Conservation (phyloP, 2,113 vertebrate genomes). For the Formicarius rufipectus region DNA sequence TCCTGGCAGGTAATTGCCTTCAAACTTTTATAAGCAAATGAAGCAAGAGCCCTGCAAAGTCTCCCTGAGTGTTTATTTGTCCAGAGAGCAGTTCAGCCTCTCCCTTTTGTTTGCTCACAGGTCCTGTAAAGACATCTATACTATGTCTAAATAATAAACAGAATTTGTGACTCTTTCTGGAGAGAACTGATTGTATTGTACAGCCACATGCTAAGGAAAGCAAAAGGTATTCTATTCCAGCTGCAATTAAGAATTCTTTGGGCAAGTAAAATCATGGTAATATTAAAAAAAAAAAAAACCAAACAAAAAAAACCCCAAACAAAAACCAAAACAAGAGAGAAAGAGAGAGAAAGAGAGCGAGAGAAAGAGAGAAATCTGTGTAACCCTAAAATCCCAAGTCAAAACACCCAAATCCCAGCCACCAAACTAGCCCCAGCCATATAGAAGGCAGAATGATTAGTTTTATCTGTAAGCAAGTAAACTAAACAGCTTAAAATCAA, state of each 20-base stretch:
- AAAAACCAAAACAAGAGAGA: too few species aligned
- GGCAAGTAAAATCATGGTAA: background rate
- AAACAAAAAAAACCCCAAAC: too few species aligned
- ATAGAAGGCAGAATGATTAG: background rate
- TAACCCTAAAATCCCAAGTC: background rate
- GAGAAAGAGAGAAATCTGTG: background rate
- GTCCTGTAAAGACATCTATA: background rate
- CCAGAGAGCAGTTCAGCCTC: background rate
- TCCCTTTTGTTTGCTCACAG: background rate
- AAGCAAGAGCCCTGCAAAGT: background rate
- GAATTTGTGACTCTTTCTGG: background rate
- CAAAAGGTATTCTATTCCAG: background rate
- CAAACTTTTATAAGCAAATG: background rate
- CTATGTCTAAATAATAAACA: background rate
- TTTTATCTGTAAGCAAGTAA: background rate
- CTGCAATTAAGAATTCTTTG: background rate
- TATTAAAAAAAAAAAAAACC: background rate
- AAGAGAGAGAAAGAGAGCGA: background rate
- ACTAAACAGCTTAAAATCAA: background rate
- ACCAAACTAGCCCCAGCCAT: background rate
- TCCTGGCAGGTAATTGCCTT: background rate
- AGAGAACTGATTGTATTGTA: background rate
- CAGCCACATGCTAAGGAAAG: background rate
- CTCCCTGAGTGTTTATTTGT: background rate
- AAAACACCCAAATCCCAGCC: background rate